Conservation (phyloP, 2,113 vertebrate genomes). For the Corythaeola cristata region DNA sequence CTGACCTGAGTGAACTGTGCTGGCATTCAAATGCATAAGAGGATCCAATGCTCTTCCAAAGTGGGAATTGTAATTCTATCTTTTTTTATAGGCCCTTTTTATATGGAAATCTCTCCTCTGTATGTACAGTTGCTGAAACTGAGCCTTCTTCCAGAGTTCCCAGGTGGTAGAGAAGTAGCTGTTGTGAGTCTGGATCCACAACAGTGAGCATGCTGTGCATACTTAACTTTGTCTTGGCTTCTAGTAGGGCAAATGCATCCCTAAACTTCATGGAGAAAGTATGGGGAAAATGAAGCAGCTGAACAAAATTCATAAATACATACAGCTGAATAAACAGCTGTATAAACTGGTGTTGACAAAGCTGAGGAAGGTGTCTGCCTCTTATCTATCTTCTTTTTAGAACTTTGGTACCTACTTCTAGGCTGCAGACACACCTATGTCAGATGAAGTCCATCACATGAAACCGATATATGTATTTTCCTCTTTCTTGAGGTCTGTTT, state of each 20-base stretch:
- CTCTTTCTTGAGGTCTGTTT: background rate
- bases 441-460: background rate
- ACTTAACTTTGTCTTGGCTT: background rate
- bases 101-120: background rate
- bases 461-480: background rate
- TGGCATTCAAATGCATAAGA: background rate
- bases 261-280: background rate
- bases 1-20: background rate
- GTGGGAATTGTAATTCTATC: background rate
- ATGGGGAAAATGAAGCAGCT: background rate
- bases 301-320: background rate
- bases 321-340: background rate
- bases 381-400: background rate
- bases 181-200: background rate
- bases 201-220: rapidly evolving
- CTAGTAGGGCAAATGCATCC: background rate
- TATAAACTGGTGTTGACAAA: background rate
- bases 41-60: background rate
- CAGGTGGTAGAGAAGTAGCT: background rate
- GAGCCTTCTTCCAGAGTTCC: background rate
- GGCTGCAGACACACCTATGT: background rate
- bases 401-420: background rate
- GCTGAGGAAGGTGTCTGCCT: background rate
- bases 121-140: background rate
- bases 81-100: background rate